A percentile compares a stretch with the other conserved stretches of the same genome.
Evolutionary conservation across 2,113 vertebrate genomes (phyloP).

Genomic region (Chaetorhynchus papuensis): DNA sequence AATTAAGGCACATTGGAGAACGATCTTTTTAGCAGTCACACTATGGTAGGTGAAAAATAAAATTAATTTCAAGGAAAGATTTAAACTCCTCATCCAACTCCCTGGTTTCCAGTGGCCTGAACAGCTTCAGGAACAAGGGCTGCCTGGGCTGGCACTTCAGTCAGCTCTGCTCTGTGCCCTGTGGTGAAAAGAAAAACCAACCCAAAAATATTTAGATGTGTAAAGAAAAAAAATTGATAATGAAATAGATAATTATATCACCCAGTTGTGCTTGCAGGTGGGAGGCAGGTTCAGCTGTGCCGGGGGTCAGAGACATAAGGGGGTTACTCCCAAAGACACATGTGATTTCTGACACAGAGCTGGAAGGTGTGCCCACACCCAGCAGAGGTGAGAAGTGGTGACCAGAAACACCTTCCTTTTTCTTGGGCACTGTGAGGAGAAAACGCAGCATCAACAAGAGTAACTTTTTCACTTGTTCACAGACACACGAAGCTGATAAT

Average conservation of each 20-base stretch:
- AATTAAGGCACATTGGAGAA: not conserved
- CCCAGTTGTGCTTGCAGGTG: not conserved
- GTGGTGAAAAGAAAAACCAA: not conserved
- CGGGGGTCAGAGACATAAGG: not conserved
- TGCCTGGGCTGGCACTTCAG: not conserved
- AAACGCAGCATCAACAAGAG: not conserved
- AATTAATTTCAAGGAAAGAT: not conserved
- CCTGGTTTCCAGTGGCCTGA: not conserved
- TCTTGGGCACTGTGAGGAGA: not conserved
- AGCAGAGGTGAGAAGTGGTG: not conserved
- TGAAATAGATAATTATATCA: not conserved
- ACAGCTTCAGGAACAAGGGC: not conserved
- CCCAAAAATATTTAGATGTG: fast-evolving
- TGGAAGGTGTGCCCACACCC: not conserved
- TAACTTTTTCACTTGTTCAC: not conserved
- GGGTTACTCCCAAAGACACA: not conserved
- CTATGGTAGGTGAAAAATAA: not conserved
- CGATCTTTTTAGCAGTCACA: not conserved
- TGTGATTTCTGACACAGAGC: fast-evolving
- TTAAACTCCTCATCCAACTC: not conserved
- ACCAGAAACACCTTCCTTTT: not conserved
- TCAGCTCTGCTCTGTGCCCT: not conserved
- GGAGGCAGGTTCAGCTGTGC: not conserved
- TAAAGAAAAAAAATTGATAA: not conserved
- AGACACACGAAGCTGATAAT: not conserved